Conservation (phyloP, 2,888 invertebrate species). For the Eupithecia centaureata region DNA sequence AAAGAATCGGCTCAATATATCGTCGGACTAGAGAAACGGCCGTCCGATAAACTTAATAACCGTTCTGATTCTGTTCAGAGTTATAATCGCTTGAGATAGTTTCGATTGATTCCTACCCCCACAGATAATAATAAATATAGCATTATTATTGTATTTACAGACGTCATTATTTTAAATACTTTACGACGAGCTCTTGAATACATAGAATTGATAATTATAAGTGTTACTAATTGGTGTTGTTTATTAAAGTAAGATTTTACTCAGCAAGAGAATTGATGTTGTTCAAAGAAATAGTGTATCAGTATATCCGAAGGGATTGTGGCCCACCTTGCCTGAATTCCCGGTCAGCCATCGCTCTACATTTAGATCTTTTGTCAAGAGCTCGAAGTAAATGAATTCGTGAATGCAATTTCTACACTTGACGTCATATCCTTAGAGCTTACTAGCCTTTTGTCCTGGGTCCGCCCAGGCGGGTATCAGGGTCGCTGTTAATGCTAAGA, state of each 20-base stretch:
- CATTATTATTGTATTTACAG: conserved; percentile 33
- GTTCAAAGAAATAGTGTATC: conserved; percentile 8
- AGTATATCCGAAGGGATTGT: background rate
- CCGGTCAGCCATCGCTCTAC: conserved; percentile 2
- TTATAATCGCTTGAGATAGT: conserved; percentile 37
- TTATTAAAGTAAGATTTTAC: conserved; percentile 25
- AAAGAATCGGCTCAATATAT: conserved; percentile 36
- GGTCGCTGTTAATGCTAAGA: conserved; percentile 82
- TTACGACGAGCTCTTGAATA: conserved; percentile 42
- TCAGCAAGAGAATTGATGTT: conserved; percentile 14
- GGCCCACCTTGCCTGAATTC: conserved; percentile 21
- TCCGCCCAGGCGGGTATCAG: conserved; percentile 80
- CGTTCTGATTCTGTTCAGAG: conserved; percentile 38
- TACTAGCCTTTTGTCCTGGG: conserved; percentile 82
- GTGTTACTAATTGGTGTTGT: conserved; percentile 34
- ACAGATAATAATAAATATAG: conserved; percentile 35
- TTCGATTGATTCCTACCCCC: conserved; percentile 40
- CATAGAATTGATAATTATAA: conserved; percentile 27
- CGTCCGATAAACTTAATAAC: conserved; percentile 46
- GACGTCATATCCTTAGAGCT: conserved; percentile 84
- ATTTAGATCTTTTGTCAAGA: conserved; percentile 28
- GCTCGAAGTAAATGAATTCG: conserved; percentile 53
- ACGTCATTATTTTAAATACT: conserved; percentile 44
- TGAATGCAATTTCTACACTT: conserved; percentile 69
- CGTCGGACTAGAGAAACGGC: conserved; percentile 43